A percentile compares a stretch with the other conserved stretches of the same genome.
Evolutionary conservation across 2,797 vertebrate species (phyloP).

Genomic region (Xerus rutilus): DNA sequence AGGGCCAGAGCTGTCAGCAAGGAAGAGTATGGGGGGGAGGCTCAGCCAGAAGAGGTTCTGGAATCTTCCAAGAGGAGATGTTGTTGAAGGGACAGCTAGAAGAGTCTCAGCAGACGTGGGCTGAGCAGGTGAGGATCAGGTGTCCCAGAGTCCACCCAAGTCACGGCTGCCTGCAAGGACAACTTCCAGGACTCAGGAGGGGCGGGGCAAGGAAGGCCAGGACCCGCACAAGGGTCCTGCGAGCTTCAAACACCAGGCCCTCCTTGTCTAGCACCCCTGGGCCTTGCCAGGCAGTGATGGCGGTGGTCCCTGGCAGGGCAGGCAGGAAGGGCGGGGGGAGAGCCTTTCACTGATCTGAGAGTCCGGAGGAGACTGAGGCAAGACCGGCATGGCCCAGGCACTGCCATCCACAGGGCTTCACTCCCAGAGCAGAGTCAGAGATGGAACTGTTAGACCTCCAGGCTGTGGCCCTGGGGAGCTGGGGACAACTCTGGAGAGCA

Average conservation of each 20-base stretch:
- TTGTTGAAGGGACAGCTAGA: neutral
- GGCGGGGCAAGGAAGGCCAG: too few relatives aligned
- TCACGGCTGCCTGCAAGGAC: too few relatives aligned
- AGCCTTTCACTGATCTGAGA: too few relatives aligned
- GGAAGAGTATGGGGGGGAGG: neutral
- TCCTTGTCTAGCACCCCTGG: neutral
- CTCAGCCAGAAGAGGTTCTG: neutral
- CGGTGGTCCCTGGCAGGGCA: too few relatives aligned
- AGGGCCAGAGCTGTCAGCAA: neutral
- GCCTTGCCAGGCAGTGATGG: neutral
- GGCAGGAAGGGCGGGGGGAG: too few relatives aligned
- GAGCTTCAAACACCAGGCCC: neutral
- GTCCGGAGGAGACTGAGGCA: neutral
- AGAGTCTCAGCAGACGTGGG: neutral
- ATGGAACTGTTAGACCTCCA: neutral
- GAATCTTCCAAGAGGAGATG: neutral
- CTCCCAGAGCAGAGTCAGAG: neutral
- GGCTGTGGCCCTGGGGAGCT: too few relatives aligned
- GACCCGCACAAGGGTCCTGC: too few relatives aligned
- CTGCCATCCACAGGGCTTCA: neutral
- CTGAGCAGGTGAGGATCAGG: neutral
- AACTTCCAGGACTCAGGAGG: too few relatives aligned
- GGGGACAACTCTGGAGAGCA: too few relatives aligned
- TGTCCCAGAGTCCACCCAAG: neutral
- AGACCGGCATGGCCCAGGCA: fast-evolving